Base-by-base conservation (phyloP, 1,140 invertebrate species). In the Copidosoma floridanum region DNA sequence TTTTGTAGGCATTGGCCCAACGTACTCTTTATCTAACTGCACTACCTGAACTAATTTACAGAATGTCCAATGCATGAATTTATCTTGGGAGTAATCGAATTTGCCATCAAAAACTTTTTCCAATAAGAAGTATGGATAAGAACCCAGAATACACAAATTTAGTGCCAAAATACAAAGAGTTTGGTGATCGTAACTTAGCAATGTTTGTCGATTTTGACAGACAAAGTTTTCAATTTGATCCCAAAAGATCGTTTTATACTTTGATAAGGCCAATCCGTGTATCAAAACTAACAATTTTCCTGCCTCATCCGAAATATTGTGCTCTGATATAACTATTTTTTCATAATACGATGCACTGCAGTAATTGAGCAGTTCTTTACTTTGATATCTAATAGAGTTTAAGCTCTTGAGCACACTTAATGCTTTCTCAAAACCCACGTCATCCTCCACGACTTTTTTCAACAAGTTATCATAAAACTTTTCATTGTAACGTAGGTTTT, bases 11-110 rank as follows among this genome's bases (percentile, higher is more conserved):
- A 35, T 29, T 29, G 56, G 56, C 20, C 56, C 46, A 12, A 40
- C 20, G 21, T 57, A 50, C 18, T 26, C 26, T 40, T 24, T 3
- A 27, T 27, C 21, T 26, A 16, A 7, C 50, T 57, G 18, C 27
- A 57, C 18, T 40, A 27, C 50, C 41, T 57, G 48, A 51, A 41
- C 46, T 12, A 60, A 37, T 46, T 47, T 53, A 35, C 21, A 46
- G 46, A 52, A 60, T 26, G 48, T 60, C 57, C 57, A 60, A 27
- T 37, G 40, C 18, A 57, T 27, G 23, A 40, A 51, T 37, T 37
- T 47, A 32, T 57, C 16, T 41, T 43, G 29, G 16, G 12, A 23
- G 11, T 24, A 55, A 44, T 62, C 32, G 24, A 40, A 32, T n/a
- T 51, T 46, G 4, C 2, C 3, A 18, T 48, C 7, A 21, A 50